A percentile compares a stretch with the other conserved stretches of the same genome.
Evolutionary conservation across 2,113 vertebrate species (phyloP).

Genomic region (Oriolus oriolus): DNA sequence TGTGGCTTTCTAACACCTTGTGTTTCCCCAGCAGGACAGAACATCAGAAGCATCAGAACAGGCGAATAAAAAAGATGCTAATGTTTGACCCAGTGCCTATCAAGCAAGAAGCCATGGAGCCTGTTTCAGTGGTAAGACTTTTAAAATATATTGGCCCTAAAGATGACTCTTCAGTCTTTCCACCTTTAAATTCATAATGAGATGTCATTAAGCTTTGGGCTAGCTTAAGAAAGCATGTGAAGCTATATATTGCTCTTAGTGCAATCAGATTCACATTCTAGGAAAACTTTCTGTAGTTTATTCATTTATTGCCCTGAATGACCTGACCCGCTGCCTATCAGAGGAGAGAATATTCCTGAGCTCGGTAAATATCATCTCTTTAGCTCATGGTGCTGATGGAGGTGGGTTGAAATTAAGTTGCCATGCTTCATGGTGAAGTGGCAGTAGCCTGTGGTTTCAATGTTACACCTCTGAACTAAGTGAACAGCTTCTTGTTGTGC

Average conservation of each 20-base stretch:
- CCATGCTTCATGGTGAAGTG: background rate
- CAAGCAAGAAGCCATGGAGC: constrained; percentile 91
- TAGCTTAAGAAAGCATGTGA: background rate
- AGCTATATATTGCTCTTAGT: background rate
- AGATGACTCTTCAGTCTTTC: background rate
- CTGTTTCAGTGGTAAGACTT: constrained; percentile 81
- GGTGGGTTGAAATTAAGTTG: background rate
- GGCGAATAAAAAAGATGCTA: constrained; percentile 83
- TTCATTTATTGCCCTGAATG: background rate
- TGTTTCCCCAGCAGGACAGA: constrained; percentile 18
- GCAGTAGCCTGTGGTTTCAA: background rate
- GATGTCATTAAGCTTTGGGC: background rate
- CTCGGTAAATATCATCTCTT: background rate
- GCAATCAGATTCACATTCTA: background rate
- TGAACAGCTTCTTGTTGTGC: background rate
- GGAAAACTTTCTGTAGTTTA: background rate
- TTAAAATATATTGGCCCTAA: background rate
- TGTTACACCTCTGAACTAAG: background rate
- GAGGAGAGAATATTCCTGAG: background rate
- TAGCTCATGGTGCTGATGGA: background rate
- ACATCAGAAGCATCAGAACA: constrained; percentile 38
- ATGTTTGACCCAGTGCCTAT: constrained; percentile 93
- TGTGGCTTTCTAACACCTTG: background rate
- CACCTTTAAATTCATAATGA: background rate
- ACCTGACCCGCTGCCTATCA: background rate